Conservation (phyloP, 2,113 vertebrate genomes). For the Muntiacus muntjak region DNA sequence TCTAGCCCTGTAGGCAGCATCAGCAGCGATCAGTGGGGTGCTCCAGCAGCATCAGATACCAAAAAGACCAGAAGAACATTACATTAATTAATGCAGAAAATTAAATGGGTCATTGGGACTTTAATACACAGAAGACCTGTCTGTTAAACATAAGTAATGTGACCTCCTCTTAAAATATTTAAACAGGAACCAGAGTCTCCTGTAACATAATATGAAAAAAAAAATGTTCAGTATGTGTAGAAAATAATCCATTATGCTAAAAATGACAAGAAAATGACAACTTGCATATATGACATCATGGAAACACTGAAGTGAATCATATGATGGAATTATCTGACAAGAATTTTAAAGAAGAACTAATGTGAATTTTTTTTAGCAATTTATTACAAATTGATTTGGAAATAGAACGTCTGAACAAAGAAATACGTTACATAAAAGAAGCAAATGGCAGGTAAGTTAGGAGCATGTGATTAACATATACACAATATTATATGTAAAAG, state of each 20-base stretch:
- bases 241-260: background rate
- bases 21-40: background rate
- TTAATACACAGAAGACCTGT: background rate
- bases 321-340: background rate
- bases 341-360: background rate
- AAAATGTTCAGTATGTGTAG: background rate
- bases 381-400: background rate
- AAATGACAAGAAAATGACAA: background rate
- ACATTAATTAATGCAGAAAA: background rate
- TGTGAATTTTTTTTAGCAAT: background rate
- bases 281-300: background rate
- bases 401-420: background rate
- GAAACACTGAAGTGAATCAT: background rate
- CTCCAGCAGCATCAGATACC: background rate
- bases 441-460: background rate
- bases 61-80: background rate
- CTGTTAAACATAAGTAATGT: background rate
- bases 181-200: background rate
- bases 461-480: background rate
- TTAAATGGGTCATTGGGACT: background rate
- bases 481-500: background rate
- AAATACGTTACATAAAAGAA: background rate
- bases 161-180: background rate
- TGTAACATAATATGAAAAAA: background rate
- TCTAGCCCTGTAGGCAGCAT: accelerated